phyloP scores from a whole-genome alignment of 2,888 invertebrate genomes.

The Pycnomerus fuliginosus region DNA sequence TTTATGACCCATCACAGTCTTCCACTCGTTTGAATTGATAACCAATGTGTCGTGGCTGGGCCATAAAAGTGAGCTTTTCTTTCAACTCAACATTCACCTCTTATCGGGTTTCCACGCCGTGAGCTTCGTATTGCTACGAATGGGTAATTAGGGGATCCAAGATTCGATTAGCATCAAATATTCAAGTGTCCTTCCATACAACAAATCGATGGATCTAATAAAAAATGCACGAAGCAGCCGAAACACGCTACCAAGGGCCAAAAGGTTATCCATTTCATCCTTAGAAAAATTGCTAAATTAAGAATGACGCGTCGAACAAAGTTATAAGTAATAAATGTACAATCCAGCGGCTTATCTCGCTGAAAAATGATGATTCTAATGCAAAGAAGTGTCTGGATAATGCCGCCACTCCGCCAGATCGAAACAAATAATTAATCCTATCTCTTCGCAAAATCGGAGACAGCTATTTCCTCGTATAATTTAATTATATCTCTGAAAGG shows the following conservation, averaged over 20 bases:
- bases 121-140: constrained; percentile 28
- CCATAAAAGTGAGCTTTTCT: constrained; percentile 34
- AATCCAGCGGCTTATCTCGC: constrained; percentile 13
- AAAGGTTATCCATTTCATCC: not conserved
- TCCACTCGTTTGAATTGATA: constrained; percentile 43
- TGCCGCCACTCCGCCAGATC: constrained; percentile 26
- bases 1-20: constrained; percentile 41
- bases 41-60: constrained; percentile 37
- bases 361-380: constrained; percentile 21
- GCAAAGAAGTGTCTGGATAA: constrained; percentile 19
- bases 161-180: constrained; percentile 24
- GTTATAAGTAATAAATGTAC: no score
- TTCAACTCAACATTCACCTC: constrained; percentile 16
- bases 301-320: constrained; percentile 4
- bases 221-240: constrained; percentile 14
- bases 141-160: constrained; percentile 26
- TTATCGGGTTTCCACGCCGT: constrained; percentile 34
- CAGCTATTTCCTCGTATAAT: constrained; percentile 38
- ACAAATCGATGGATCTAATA: constrained; percentile 13
- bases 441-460: constrained; percentile 35
- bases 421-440: constrained; percentile 34
- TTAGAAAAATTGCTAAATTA: constrained; percentile 4
- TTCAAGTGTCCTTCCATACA: constrained; percentile 9
- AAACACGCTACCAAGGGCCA: no score
- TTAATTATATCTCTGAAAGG: constrained; percentile 37